phyloP scores from a whole-genome alignment of 1,140 invertebrate genomes.

The Apocrypta bakeri region DNA sequence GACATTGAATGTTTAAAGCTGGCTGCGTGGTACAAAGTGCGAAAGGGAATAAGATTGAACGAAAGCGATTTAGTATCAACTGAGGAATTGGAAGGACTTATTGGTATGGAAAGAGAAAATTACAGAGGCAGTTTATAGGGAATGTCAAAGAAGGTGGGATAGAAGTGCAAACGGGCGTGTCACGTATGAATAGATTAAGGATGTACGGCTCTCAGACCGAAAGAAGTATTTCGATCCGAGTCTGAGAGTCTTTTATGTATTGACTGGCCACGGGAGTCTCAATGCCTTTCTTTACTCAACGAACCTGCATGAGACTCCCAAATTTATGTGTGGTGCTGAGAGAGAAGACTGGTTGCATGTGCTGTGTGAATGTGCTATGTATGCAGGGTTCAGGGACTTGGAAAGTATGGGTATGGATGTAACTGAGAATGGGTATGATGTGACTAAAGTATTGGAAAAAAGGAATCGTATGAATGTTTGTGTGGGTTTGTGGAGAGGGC shows the following conservation, averaged over 20 bases:
- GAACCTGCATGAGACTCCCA: neutral
- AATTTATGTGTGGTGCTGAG: neutral
- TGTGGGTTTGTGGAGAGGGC: neutral
- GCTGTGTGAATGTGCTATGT: neutral
- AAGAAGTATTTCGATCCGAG: neutral
- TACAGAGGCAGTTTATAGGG: neutral
- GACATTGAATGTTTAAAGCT: constrained; percentile 46
- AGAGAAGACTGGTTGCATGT: constrained; percentile 12
- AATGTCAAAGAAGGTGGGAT: neutral
- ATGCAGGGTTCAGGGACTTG: neutral
- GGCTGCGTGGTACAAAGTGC: constrained; percentile 10
- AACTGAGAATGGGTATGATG: neutral
- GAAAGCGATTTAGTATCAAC: neutral
- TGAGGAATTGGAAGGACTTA: neutral
- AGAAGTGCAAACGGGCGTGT: neutral
- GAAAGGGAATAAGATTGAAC: constrained; percentile 1
- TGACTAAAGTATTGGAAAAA: neutral
- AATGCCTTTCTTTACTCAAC: neutral
- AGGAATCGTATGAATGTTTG: neutral
- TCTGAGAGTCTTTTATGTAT: neutral
- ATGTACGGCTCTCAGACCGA: neutral
- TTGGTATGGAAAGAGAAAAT: too few relatives aligned
- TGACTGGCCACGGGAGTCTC: constrained; percentile 8
- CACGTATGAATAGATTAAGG: neutral
- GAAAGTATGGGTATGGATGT: neutral